Base-by-base conservation (phyloP, 2,797 vertebrate genomes). In the Erethizon dorsatum region DNA sequence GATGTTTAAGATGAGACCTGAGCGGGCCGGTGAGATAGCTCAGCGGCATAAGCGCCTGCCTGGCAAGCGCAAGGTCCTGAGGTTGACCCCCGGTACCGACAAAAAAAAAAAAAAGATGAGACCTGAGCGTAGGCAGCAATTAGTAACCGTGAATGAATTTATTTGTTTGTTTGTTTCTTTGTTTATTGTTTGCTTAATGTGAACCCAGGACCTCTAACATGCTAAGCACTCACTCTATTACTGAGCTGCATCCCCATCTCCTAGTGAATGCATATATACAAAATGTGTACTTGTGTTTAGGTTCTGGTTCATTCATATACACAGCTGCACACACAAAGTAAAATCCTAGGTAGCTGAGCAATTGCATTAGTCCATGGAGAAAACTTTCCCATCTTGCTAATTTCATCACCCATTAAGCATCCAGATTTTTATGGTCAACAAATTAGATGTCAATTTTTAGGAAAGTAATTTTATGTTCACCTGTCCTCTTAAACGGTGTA, bases 351-450 rank as follows among this genome's bases (percentile, higher is more conserved):
- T 78, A 79, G 47, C 15, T 2, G 50, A 90, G 45, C 37, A 41
- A 75, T 12, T 54, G 83, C 78, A 93, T 85, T 57, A 63, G 56
- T 78, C 78, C 65, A 47, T 0, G 12, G 84, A 92, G 63, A 18
- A 84, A 28, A 50, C 10, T 11, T 59, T 84, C 63, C 37, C 57
- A 82, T 54, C 85, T 92, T 83, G 67, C 83, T 79, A 65, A 47
- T 31, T 97, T 85, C 52, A 82, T 78, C 67, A 96, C 59, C 61
- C 79, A 52, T 83, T 57, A 80, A 93, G 56, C 41, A 91, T 20
- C 28, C 77, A 41, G 79, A 69, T 84, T 92, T 96, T 85, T 94
- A 90, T 41, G 90, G 82, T 84, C 61, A 33, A 59, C 79, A 75
- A 86, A 82, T 90, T 73, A 88, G 87, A 88, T 67, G 71, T 75